Conservation (phyloP, 2,888 invertebrate species). For the Therioaphis trifolii region DNA sequence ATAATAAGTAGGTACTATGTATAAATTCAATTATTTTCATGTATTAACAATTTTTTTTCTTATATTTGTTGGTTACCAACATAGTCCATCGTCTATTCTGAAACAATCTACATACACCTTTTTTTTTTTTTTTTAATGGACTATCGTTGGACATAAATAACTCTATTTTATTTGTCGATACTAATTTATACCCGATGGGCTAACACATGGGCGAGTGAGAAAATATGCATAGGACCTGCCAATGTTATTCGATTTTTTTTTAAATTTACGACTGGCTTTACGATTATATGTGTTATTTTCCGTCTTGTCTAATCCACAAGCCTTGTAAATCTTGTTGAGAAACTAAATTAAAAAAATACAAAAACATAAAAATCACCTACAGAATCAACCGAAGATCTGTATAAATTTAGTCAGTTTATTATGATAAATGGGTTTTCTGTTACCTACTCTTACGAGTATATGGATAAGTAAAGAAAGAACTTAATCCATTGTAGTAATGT, state of each 20-base stretch:
- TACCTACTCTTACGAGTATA: conserved; percentile 46
- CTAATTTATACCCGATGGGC: conserved; percentile 62
- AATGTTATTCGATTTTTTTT: conserved; percentile 54
- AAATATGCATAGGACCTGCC: conserved; percentile 53
- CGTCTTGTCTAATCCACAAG: conserved; percentile 48
- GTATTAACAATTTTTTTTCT: neutral
- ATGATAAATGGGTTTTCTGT: conserved; percentile 53
- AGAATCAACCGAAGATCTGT: conserved; percentile 21
- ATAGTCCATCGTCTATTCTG: conserved; percentile 36
- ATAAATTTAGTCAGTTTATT: conserved; percentile 46
- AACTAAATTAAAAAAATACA: conserved; percentile 50
- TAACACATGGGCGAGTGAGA: conserved; percentile 60
- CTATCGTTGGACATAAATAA: conserved; percentile 55
- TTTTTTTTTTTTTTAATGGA: conserved; percentile 59
- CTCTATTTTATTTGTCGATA: conserved; percentile 59
- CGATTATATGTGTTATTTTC: conserved; percentile 59
- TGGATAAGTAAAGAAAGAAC: neutral
- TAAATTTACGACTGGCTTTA: conserved; percentile 56
- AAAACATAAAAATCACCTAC: conserved; percentile 56
- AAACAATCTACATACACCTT: conserved; percentile 40
- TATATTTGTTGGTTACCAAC: neutral
- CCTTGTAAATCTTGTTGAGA: conserved; percentile 48
- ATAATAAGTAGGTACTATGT: too few relatives aligned
- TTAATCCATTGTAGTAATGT: neutral
- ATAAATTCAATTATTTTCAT: neutral